Conservation (phyloP, 37 sponge, comb jelly and placozoan genomes). For the Axinella damicornis region DNA sequence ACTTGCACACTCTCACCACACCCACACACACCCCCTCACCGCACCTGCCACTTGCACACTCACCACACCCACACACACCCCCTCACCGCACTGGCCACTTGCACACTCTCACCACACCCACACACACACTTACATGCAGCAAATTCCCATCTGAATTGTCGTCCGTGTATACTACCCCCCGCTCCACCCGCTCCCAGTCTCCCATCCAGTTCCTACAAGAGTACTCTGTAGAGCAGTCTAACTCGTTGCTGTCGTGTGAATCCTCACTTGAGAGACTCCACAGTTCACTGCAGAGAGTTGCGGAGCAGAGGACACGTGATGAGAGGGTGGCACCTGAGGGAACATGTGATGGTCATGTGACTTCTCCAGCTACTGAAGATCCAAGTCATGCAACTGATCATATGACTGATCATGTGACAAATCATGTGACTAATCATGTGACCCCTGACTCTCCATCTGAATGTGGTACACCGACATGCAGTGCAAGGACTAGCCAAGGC, state of each 20-base stretch:
- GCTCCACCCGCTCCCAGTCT: background rate
- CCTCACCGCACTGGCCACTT: no score
- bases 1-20: no score
- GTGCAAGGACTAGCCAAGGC: no score
- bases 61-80: no score
- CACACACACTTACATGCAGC: background rate
- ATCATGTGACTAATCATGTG: background rate
- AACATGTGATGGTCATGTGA: constrained; percentile 2
- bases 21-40: no score
- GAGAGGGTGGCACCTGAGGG: background rate
- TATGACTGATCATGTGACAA: background rate
- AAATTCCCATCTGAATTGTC: background rate
- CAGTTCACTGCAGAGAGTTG: background rate
- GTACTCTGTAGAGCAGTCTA: no score
- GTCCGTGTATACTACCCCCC: background rate
- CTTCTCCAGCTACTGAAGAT: background rate
- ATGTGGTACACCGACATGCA: no score
- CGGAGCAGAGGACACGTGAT: background rate
- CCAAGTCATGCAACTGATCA: background rate
- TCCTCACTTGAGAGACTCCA: background rate
- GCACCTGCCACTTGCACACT: no score
- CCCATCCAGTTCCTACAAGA: background rate
- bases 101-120: background rate
- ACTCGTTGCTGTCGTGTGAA: no score
- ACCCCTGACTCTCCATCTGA: background rate